A percentile compares a stretch with the other conserved stretches of the same genome.
phyloP scores from a whole-genome alignment of 53 echinoderm and acorn worm species.

The Paracentrotus lividus region DNA sequence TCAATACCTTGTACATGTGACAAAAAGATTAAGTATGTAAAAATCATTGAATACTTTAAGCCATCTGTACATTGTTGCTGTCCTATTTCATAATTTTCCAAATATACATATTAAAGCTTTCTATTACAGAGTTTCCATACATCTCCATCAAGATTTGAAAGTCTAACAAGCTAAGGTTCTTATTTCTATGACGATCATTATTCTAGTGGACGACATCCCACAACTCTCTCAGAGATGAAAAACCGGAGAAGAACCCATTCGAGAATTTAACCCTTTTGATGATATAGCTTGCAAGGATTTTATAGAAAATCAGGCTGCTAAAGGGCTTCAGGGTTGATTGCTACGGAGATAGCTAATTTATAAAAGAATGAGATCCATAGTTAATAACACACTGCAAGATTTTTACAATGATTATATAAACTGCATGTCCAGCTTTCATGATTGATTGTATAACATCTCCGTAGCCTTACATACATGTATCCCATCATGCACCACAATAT shows the following conservation, averaged over 20 bases:
- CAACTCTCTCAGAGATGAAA: neutral
- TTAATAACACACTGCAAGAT: slow-evolving; percentile 8
- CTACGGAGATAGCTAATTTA: neutral
- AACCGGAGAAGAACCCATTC: neutral
- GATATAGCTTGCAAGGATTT: neutral
- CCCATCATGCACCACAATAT: neutral
- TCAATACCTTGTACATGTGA: slow-evolving; percentile 38
- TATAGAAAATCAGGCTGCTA: neutral
- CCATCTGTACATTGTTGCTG: slow-evolving; percentile 40
- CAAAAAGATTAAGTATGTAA: slow-evolving; percentile 61
- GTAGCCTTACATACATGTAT: neutral
- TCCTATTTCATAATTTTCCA: slow-evolving; percentile 16
- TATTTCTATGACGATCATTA: neutral
- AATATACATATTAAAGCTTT: slow-evolving; percentile 57
- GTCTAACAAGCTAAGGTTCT: neutral
- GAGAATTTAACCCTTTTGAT: neutral
- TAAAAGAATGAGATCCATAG: neutral
- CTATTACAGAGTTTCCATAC: neutral
- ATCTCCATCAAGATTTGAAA: neutral
- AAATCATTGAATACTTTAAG: slow-evolving; percentile 60
- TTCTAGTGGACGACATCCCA: neutral
- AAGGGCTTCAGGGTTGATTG: neutral
- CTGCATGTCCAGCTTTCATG: neutral
- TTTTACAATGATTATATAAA: neutral
- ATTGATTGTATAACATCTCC: slow-evolving; percentile 2